phyloP scores from a whole-genome alignment of 2,888 invertebrate species.

The Flabesymbios commensalis region DNA sequence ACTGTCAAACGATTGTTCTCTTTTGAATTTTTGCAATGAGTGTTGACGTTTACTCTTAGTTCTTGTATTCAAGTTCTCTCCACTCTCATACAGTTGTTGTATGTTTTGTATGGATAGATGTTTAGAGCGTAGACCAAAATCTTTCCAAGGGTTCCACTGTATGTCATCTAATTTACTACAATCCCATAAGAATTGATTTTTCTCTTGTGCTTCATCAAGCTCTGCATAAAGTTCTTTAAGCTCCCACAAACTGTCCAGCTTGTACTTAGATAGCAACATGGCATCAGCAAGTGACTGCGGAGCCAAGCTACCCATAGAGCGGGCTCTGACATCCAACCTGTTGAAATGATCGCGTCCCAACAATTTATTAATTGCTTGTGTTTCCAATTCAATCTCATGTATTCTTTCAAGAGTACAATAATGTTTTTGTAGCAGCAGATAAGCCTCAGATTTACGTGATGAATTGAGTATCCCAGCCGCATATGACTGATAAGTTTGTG shows the following conservation, averaged over 20 bases:
- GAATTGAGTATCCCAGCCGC: conserved; percentile 66
- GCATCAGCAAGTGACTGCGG: conserved; percentile 7
- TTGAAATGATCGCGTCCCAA: conserved; percentile 10
- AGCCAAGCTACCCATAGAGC: conserved; percentile 15
- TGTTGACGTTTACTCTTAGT: neutral
- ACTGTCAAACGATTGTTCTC: conserved; percentile 27
- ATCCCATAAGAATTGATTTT: conserved; percentile 81
- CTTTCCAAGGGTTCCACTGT: conserved; percentile 74
- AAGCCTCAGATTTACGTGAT: conserved; percentile 75
- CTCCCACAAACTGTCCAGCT: conserved; percentile 70
- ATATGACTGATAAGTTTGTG: conserved; percentile 55
- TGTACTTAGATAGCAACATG: conserved; percentile 20
- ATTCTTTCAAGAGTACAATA: conserved; percentile 84
- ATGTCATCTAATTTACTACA: conserved; percentile 75
- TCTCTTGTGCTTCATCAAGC: conserved; percentile 77
- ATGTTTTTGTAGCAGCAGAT: conserved; percentile 82
- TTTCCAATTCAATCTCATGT: conserved; percentile 58
- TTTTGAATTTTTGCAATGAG: conserved; percentile 14
- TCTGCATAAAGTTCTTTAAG: conserved; percentile 76
- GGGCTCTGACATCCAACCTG: neutral
- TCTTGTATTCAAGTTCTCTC: conserved; percentile 9
- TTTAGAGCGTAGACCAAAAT: conserved; percentile 73
- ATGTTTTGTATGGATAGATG: conserved; percentile 88
- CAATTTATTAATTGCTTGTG: conserved; percentile 6
- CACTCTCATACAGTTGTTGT: conserved; percentile 48